Percentiles rank a stretch among this genome's conserved stretches.
Evolutionary conservation across 2,113 vertebrate genomes (phyloP).

Genomic region (Cacatua alba): DNA sequence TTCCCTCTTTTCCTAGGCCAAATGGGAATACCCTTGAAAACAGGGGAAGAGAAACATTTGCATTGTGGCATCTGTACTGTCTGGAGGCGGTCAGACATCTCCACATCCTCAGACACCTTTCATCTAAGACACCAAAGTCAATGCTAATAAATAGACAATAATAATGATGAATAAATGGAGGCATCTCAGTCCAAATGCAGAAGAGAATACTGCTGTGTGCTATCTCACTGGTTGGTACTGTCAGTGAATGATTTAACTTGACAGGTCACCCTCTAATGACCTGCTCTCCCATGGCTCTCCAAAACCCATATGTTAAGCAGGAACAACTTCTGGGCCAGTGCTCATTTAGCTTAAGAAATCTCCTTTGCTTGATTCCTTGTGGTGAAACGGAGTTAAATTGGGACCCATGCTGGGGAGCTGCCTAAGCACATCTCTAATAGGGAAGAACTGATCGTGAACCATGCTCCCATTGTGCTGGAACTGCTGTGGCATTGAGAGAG

Average conservation of each 20-base stretch:
- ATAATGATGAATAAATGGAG: neutral
- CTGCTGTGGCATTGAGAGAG: neutral
- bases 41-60: neutral
- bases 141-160: neutral
- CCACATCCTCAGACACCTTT: neutral
- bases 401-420: slow-evolving; percentile 54
- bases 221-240: neutral
- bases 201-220: neutral
- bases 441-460: slow-evolving; percentile 33
- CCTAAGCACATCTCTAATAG: slow-evolving; percentile 49
- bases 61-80: neutral
- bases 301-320: neutral
- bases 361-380: neutral
- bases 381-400: slow-evolving; percentile 32
- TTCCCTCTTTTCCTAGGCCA: neutral
- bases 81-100: neutral
- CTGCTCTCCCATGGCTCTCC: slow-evolving; percentile 54
- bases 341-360: slow-evolving; percentile 28
- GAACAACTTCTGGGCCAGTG: slow-evolving; percentile 58
- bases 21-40: neutral
- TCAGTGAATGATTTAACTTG: slow-evolving; percentile 26
- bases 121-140: neutral
- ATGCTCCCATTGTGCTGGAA: neutral
- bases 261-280: slow-evolving; percentile 68
- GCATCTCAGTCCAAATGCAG: neutral